Conservation (phyloP, 2,888 invertebrate genomes). For the Aromia moschata region DNA sequence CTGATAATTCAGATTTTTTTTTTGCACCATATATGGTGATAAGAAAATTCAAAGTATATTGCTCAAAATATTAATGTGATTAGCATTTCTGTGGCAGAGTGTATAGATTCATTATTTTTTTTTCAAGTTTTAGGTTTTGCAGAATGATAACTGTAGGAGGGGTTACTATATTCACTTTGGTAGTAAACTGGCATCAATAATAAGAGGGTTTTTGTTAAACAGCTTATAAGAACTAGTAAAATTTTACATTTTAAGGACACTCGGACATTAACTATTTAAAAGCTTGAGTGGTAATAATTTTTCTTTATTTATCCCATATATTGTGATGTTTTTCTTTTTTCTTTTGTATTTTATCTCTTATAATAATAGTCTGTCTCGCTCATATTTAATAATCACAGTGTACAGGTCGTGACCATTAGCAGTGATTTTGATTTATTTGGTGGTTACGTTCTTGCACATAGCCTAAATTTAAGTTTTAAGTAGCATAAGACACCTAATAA, state of each 20-base stretch:
- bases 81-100: too few relatives aligned
- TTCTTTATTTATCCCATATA: slow-evolving; percentile 1
- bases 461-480: slow-evolving; percentile 23
- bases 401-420: slow-evolving; percentile 4
- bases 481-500: slow-evolving; percentile 22
- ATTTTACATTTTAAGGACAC: not conserved
- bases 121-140: too few relatives aligned
- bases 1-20: too few relatives aligned
- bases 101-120: too few relatives aligned
- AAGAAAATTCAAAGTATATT: too few relatives aligned
- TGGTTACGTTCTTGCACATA: slow-evolving; percentile 11
- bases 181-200: too few relatives aligned
- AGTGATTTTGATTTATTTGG: slow-evolving; percentile 20
- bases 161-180: too few relatives aligned
- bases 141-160: too few relatives aligned
- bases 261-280: not conserved
- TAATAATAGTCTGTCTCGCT: slow-evolving; percentile 9
- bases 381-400: slow-evolving; percentile 20
- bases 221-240: not conserved
- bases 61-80: too few relatives aligned
- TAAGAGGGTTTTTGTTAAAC: not conserved
- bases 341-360: slow-evolving; percentile 18
- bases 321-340: slow-evolving; percentile 17
- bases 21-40: too few relatives aligned
- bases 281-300: slow-evolving; percentile 2